These are phyloP conservation scores for Anguilla obscura DNA, from an alignment of 2,797 vertebrate genomes.

Conservation along the genomic window DNA sequence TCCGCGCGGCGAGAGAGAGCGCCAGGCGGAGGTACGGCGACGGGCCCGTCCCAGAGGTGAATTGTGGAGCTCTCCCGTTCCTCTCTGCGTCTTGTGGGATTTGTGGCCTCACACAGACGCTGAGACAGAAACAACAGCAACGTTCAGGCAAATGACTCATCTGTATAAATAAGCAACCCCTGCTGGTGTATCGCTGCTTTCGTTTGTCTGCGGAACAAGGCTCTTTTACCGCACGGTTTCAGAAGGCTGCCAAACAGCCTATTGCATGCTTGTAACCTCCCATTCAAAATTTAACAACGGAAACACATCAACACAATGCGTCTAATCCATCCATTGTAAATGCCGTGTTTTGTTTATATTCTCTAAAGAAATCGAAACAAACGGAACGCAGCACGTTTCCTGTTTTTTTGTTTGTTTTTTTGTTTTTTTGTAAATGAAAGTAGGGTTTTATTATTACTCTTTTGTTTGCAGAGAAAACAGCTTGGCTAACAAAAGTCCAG, in stretches of 20 bases:
- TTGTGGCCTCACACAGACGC: conserved; percentile 30
- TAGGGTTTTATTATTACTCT: conserved; percentile 29
- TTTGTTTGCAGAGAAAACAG: not conserved
- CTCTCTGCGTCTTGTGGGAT: not conserved
- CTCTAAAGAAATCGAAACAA: conserved; percentile 35
- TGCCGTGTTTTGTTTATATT: conserved; percentile 21
- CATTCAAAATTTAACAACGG: conserved; percentile 10
- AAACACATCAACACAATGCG: conserved; percentile 23
- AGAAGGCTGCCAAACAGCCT: conserved; percentile 57
- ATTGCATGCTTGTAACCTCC: conserved; percentile 41
- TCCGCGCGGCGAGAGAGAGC: not conserved
- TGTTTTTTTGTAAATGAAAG: conserved; percentile 15
- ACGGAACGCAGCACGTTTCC: conserved; percentile 18
- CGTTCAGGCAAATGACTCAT: conserved; percentile 49
- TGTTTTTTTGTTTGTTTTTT: not conserved
- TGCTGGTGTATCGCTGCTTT: conserved; percentile 53
- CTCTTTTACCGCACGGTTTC: conserved; percentile 44
- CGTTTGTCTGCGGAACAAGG: conserved; percentile 51
- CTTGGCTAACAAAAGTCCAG: conserved; percentile 40
- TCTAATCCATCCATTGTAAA: conserved; percentile 48
- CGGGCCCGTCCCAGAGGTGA: not conserved
- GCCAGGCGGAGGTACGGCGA: not conserved
- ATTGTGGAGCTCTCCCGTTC: not conserved
- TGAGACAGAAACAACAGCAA: conserved; percentile 57
- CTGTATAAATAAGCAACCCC: conserved; percentile 37